Base-by-base conservation (phyloP, 2,797 vertebrate genomes). In the Anableps anableps region DNA sequence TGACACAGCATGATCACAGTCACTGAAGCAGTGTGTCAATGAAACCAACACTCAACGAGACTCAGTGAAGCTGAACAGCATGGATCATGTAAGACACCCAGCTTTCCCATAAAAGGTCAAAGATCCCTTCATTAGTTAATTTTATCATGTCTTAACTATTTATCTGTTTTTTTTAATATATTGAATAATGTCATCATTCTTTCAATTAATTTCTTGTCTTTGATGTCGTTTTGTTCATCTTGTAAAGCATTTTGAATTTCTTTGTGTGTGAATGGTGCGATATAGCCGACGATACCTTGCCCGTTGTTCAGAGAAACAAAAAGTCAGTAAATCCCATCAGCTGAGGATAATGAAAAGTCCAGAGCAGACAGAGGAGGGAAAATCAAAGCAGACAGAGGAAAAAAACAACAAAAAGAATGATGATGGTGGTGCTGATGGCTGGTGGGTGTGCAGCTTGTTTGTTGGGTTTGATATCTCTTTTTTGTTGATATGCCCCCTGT, bases 401-500 rank as follows among this genome's bases (percentile, higher is more conserved):
- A 17, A 71, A 71, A 45, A 29, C 41, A 45, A 71, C 41, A 71
- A 29, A 45, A 71, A 17, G 26, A 72, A 60, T 29, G 51, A 74
- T 31, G 75, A 85, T 76, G 76, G 74, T 73, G 72, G 75, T 66
- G 72, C 11, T 73, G 80, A 50, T 23, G 74, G 74, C 66, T 16
- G 80, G 45, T 75, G 81, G 83, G 71, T 79, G 78, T 75, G 80
- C 77, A 70, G 83, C 68, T 47, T 29, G 68, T 71, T 71, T 71
- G 68, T 17, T 7, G 84, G 36, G 34, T 88, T n/a, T 91, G 83
- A 91, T 84, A 68, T 76, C 91, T 93, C 89, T 94, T 85, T 88
- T 90, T 87, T 91, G 94, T 94, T 93, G 92, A 94, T 91, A 92
- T 80, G 80, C 77, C 36, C 55, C 86, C 83, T 84, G 36, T 47